Evolutionary conservation across 1,140 invertebrate genomes (phyloP).

Genomic region (Rhopalosiphum padi): DNA sequence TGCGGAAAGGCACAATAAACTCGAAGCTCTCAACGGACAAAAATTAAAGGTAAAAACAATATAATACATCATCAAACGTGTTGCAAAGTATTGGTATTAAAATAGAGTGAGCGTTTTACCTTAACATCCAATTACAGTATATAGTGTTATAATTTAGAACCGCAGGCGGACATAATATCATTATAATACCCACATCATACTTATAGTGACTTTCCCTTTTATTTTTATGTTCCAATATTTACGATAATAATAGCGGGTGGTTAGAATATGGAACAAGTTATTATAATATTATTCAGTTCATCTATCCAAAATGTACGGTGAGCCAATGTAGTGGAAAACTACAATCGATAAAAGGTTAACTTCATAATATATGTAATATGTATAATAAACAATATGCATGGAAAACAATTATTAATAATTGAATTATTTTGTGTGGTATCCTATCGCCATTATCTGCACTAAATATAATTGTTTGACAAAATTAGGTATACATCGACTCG

Average conservation of each 20-base stretch:
- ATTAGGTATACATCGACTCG: not conserved
- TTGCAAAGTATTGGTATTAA: not conserved
- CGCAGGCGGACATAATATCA: not conserved
- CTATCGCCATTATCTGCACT: not conserved
- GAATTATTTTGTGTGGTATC: not conserved
- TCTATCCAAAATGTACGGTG: not conserved
- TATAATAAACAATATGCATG: not conserved
- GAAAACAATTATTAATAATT: not conserved
- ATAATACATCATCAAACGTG: not conserved
- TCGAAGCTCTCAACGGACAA: conserved; percentile 60
- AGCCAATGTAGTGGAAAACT: not conserved
- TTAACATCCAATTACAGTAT: not conserved
- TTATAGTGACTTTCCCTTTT: not conserved
- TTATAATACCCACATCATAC: not conserved
- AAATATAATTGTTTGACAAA: not conserved
- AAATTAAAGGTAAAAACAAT: conserved; percentile 50
- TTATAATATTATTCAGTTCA: not conserved
- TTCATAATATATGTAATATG: not conserved
- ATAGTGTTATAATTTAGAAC: not conserved
- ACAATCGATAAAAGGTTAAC: not conserved
- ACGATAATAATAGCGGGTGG: too few relatives aligned
- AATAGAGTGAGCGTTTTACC: not conserved
- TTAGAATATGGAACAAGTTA: not conserved
- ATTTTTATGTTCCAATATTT: not conserved
- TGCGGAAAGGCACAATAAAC: conserved; percentile 68